Evolutionary conservation across 2,888 invertebrate species (phyloP), one percentile per base, ranked within the genome.

Genomic region (Baccha elongata): DNA sequence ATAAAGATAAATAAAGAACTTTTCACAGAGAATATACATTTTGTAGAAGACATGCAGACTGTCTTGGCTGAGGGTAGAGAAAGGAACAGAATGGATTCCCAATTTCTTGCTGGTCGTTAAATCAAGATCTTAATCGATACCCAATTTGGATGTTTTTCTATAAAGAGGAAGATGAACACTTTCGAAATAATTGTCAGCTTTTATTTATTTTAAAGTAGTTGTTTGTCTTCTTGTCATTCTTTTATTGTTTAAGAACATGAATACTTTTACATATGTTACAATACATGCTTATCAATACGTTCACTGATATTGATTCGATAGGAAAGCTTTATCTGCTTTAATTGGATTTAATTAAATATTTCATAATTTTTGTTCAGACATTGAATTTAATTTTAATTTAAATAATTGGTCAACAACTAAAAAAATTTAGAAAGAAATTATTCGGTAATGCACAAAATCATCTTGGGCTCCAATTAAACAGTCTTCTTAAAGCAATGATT

Each of bases 41-140:
- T 32, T 32, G 29, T 8, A 13, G n/a, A 4, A 29, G 15, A 52
- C 17, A 21, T 37, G 11, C 10, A 17, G 10, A 19, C 17, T 21
- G 3, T 46, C 53, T 53, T 15, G 46, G 26, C 55, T 68, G 68
- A 53, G 68, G 68, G 48, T 35, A 50, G 32, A 58, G 55, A 7
- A 55, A 53, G 19, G 35, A 40, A 40, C 2, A 40, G 1, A 23
- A 13, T 3, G 11, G 52, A 50, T 50, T 15, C 48, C 29, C 21
- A 64, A 75, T 65, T 64, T 58, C 69, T 29, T 60, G 52, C 37
- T 32, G 76, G 81, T 81, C 69, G 76, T 76, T 76, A 76, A 81
- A 76, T 76, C 72, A 76, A 76, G 81, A 81, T 81, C 71, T 44
- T 72, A 76, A 81, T 81, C 81, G 81, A 37, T 76, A 76, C 32